Percentiles rank a stretch among this genome's conserved stretches.
These are phyloP conservation scores for Aurelia coerulea DNA, from an alignment of 30 jellyfish, hydroid and myxozoan genomes.

Conservation along the genomic window DNA sequence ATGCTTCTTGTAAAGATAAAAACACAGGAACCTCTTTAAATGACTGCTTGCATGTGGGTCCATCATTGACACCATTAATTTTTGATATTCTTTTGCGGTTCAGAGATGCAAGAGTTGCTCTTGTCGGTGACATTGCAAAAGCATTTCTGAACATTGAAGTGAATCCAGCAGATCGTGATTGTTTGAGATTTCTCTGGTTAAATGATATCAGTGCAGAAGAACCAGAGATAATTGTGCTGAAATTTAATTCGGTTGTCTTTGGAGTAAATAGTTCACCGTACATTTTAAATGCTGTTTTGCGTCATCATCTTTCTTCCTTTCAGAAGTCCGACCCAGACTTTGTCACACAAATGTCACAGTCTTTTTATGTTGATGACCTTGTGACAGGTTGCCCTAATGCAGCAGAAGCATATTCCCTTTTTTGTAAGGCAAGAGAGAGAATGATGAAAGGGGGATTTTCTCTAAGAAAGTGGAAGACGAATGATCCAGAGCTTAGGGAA, in stretches of 20 bases:
- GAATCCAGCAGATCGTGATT: no score
- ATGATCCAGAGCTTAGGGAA: slow-evolving; percentile 23
- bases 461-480: slow-evolving; percentile 46
- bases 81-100: no score
- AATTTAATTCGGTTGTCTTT: slow-evolving; percentile 33
- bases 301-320: slow-evolving; percentile 20
- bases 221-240: slow-evolving; percentile 17
- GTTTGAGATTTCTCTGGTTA: no score
- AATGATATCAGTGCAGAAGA: no score
- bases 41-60: no score
- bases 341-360: slow-evolving; percentile 24
- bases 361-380: slow-evolving; percentile 53
- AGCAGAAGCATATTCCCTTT: slow-evolving; percentile 27
- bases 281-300: slow-evolving; percentile 39
- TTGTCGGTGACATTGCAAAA: no score
- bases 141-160: no score
- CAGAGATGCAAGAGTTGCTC: no score
- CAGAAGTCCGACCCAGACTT: slow-evolving; percentile 26
- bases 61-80: no score
- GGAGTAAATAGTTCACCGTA: slow-evolving; percentile 47
- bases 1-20: no score
- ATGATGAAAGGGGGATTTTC: slow-evolving; percentile 47
- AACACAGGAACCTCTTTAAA: no score
- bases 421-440: slow-evolving; percentile 15
- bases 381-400: slow-evolving; percentile 21